phyloP scores from a whole-genome alignment of 1,140 invertebrate species.

The Elymnias hypermnestra region DNA sequence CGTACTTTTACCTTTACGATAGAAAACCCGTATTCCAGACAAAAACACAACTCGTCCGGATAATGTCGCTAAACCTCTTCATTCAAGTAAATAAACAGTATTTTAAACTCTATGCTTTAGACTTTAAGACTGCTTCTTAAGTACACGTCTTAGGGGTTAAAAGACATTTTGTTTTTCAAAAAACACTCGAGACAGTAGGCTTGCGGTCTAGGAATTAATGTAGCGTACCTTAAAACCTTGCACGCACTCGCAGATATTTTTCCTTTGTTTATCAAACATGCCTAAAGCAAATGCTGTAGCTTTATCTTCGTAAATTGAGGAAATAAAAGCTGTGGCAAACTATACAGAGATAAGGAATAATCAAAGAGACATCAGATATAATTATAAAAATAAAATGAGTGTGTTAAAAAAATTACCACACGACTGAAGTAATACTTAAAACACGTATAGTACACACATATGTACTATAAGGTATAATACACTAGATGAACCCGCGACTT shows the following conservation, averaged over 20 bases:
- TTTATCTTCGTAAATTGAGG: too few species aligned
- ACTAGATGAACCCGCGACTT: too few species aligned
- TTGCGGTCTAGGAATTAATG: slow-evolving; percentile 61
- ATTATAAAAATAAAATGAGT: too few species aligned
- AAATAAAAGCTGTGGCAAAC: too few species aligned
- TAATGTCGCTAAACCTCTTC: slow-evolving; percentile 16
- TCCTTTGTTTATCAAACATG: slow-evolving; percentile 39
- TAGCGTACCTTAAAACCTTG: slow-evolving; percentile 51
- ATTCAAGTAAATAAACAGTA: background rate
- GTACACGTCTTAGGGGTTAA: slow-evolving; percentile 1
- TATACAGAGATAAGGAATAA: too few species aligned
- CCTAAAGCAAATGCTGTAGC: slow-evolving; percentile 1
- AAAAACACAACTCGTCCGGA: slow-evolving; percentile 15
- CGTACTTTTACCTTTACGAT: slow-evolving; percentile 26
- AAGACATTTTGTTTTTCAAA: slow-evolving; percentile 16
- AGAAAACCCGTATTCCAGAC: slow-evolving; percentile 20
- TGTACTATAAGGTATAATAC: too few species aligned
- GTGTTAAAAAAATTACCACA: too few species aligned
- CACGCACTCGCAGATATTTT: slow-evolving; percentile 46
- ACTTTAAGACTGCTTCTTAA: too few species aligned
- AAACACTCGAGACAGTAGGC: slow-evolving; percentile 56
- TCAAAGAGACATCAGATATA: too few species aligned
- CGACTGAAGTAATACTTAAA: too few species aligned
- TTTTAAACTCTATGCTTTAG: slow-evolving; percentile 4
- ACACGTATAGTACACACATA: too few species aligned